Evolutionary conservation across 2,888 invertebrate species (phyloP).

Genomic region (Lithophane semibrunnea): DNA sequence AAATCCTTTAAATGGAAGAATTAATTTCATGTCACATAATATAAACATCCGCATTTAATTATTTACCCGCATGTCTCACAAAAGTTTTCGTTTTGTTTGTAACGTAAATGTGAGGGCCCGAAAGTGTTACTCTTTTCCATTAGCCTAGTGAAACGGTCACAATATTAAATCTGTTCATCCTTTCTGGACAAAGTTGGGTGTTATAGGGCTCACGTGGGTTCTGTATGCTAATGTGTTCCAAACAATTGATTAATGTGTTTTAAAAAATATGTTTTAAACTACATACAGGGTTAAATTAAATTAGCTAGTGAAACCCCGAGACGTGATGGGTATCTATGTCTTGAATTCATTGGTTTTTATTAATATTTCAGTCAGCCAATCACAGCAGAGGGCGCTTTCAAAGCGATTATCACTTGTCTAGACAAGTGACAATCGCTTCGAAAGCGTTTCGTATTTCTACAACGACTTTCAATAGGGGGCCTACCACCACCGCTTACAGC

Average conservation of each 20-base stretch:
- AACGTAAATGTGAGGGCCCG: constrained; percentile 37
- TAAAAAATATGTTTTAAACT: constrained; percentile 38
- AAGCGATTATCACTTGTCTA: too few relatives aligned
- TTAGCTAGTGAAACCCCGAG: too few relatives aligned
- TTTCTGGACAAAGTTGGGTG: constrained; percentile 61
- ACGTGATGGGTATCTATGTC: too few relatives aligned
- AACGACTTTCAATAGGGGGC: too few relatives aligned
- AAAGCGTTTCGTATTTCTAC: too few relatives aligned
- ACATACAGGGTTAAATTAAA: not conserved
- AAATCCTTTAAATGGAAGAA: constrained; percentile 25
- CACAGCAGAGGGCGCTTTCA: too few relatives aligned
- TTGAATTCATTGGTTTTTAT: not conserved
- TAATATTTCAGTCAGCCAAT: not conserved
- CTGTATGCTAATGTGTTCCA: constrained; percentile 53
- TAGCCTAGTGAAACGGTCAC: constrained; percentile 55
- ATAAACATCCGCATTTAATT: constrained; percentile 45
- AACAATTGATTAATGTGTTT: constrained; percentile 50
- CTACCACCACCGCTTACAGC: too few relatives aligned
- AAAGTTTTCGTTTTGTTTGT: constrained; percentile 63
- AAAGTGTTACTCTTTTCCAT: constrained; percentile 67
- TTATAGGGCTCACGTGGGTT: constrained; percentile 45
- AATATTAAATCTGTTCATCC: constrained; percentile 69
- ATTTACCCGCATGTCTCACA: constrained; percentile 11
- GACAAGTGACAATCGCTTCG: too few relatives aligned
- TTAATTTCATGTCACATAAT: constrained; percentile 38